These are phyloP conservation scores for Meloidogyne exigua DNA, from an alignment of 1,140 invertebrate species.

Conservation along the genomic window DNA sequence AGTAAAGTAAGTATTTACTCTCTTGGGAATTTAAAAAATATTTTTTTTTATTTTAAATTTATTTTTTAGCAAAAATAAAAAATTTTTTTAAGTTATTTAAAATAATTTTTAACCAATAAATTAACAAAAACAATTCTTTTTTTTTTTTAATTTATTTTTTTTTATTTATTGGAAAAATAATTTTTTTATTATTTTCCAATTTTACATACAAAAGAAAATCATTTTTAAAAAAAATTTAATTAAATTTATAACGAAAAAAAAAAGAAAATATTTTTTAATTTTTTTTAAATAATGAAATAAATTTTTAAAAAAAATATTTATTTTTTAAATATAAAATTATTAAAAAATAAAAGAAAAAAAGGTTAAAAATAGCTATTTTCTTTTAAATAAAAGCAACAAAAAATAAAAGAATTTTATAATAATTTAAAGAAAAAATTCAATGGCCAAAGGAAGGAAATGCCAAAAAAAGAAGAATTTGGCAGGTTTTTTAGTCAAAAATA, in stretches of 20 bases:
- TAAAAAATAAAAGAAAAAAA: not conserved
- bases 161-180: no score
- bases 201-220: no score
- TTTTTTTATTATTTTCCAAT: no score
- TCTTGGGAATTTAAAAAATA: not conserved
- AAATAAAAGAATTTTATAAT: not conserved
- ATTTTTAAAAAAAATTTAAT: no score
- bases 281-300: not conserved
- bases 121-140: no score
- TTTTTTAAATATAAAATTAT: no score
- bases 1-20: no score
- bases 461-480: not conserved
- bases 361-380: not conserved
- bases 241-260: no score
- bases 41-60: not conserved
- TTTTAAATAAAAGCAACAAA: not conserved
- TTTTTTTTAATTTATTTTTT: no score
- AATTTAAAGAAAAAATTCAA: not conserved
- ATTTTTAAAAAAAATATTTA: not conserved
- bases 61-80: not conserved
- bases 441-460: not conserved
- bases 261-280: no score
- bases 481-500: slow-evolving; percentile 1
- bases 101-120: no score
- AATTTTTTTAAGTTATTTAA: no score